Evolutionary conservation across 1,140 invertebrate genomes (phyloP), one percentile per base, ranked within the genome.

Genomic region (Vollenhovia emeryi): DNA sequence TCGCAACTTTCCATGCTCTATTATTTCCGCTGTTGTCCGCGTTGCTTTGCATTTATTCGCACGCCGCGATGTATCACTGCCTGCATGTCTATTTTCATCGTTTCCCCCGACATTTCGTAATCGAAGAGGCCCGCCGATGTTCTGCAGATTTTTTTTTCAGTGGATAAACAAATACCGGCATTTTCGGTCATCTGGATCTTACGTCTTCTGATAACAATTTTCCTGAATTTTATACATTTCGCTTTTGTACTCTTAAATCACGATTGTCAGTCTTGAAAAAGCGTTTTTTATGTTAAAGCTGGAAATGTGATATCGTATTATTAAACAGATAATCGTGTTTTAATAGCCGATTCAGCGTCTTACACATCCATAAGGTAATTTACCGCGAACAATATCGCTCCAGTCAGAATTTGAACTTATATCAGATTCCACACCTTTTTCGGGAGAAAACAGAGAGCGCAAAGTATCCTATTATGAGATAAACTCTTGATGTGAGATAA

Each of bases 1-100:
- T 88, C 86, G 40, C 15, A 7, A n/a, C 24, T 40, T 36, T 36
- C n/a, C 68, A 45, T 27, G 21, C 24, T 36, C 21, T 48, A 55
- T 74, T 74, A 76, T 43, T 43, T 11, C 36, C 55, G 9, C 24
- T 64, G 48, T 69, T 68, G 33, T 52, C 50, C 60, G 6, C 45
- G 9, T n/a, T 59, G 21, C 43, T 64, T 78, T 64, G 6, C 30
- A 62, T 78, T 43, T 60, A 30, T 75, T 43, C 24, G 18, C 18
- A n/a, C n/a, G n/a, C n/a, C n/a, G n/a, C n/a, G 11, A 43, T 60
- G 24, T 30, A 75, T 13, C 40, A 40, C 3, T 7, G 15, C 48
- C 27, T 40, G 30, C 11, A 48, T 78, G 30, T 78, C 27, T 64
- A 48, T 48, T 64, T 36, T 78, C 13, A 48, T 36, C 18, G 18